Base-by-base conservation (phyloP, 2,888 invertebrate genomes). In the Cataglyphis albicans region DNA sequence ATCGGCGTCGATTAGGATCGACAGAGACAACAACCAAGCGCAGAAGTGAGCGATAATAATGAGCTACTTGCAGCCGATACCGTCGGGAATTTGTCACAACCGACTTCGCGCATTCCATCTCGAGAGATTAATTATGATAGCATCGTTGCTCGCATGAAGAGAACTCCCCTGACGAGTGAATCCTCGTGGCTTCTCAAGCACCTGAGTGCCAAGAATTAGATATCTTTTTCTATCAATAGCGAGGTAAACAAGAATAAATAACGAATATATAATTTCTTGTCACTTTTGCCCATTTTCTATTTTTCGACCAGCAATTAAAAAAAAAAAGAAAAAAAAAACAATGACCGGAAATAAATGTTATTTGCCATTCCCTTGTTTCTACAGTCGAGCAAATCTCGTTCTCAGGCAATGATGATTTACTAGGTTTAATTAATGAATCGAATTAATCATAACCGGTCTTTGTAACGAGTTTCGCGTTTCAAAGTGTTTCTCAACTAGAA, bases 1-100 rank as follows among this genome's bases (percentile, higher is more conserved):
- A 84, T 87, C 84, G 76, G 52, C 35, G 81, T 76, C 81, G 87
- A 87, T 87, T 87, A 88, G 64, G 74, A 78, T 81, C 87, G 83
- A 0, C 61, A 81, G 87, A 83, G 73, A 78, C 88, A 83, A 85
- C 88, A 59, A 59, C 25, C 68, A 41, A 48, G 59, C 68, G 78
- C 44, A 61, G 32, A 44, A 70, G 78, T 70, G n/a, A 78, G 74
- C 74, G 75, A 81, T 74, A 81, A 74, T 72, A 81, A 81, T 70
- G 78, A 78, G 70, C 70, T 78, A 78, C 78, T 78, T 78, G 78
- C 78, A 44, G 48, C 75, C 48, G 74, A 72, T 72, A 63, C 63
- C 61, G 63, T 81, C 63, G 75, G 21, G 75, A 81, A 74, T 81
- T 74, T 81, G 81, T 81, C 81, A 81, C 81, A 74, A 35, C 75